These are phyloP conservation scores for Stictocephala bisonia DNA, from an alignment of 2,888 invertebrate genomes.

Conservation along the genomic window DNA sequence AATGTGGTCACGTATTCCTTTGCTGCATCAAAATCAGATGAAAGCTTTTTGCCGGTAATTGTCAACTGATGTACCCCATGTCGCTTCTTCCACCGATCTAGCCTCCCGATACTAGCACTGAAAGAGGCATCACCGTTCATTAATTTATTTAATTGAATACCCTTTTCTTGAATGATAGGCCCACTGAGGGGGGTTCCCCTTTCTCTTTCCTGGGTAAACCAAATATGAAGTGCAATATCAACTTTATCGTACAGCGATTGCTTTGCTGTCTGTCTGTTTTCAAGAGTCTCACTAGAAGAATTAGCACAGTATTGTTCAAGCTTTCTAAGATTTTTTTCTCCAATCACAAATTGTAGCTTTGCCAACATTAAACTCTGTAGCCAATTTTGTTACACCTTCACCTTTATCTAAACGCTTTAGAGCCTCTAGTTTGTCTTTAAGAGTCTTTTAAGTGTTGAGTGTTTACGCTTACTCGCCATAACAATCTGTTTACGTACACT, in stretches of 20 bases:
- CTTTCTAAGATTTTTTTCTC: conserved; percentile 49
- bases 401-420: conserved; percentile 42
- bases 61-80: conserved; percentile 55
- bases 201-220: too few relatives aligned
- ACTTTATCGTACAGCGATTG: conserved; percentile 42
- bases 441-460: conserved; percentile 43
- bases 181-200: conserved; percentile 53
- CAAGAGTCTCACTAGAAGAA: not conserved
- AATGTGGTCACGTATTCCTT: conserved; percentile 50
- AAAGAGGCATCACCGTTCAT: conserved; percentile 52
- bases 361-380: conserved; percentile 47
- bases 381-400: conserved; percentile 41
- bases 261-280: not conserved
- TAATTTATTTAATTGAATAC: conserved; percentile 50
- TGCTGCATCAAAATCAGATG: conserved; percentile 49
- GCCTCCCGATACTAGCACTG: conserved; percentile 57
- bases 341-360: conserved; percentile 51
- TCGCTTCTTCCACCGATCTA: conserved; percentile 57
- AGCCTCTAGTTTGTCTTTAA: conserved; percentile 52
- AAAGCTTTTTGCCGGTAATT: conserved; percentile 53
- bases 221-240: conserved; percentile 47
- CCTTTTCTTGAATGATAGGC: conserved; percentile 55
- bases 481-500: too few relatives aligned
- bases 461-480: conserved; percentile 30
- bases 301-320: conserved; percentile 46